Percentiles rank a stretch among this genome's conserved stretches.
These are phyloP conservation scores for Lochmaea crataegi DNA, from an alignment of 2,888 invertebrate genomes.

Conservation along the genomic window DNA sequence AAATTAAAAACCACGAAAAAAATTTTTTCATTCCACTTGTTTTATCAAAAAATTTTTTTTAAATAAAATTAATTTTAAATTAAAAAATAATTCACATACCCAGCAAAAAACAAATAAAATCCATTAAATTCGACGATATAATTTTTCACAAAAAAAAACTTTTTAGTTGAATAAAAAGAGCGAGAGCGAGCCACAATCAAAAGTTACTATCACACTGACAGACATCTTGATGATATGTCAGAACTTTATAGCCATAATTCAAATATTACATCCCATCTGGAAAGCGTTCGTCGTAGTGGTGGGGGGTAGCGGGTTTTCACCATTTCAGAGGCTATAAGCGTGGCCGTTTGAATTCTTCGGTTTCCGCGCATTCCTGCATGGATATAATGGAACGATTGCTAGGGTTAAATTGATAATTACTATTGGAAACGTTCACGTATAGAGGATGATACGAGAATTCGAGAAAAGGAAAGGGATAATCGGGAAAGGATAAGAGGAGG, in stretches of 20 bases:
- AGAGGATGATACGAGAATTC: conserved; percentile 3
- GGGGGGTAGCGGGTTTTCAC: conserved; percentile 41
- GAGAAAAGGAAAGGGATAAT: background rate
- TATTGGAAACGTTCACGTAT: conserved; percentile 35
- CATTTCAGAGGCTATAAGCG: conserved; percentile 25
- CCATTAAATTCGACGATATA: background rate
- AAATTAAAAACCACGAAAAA: too few species aligned
- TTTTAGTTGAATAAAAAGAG: background rate
- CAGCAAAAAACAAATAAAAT: conserved; percentile 3
- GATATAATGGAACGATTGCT: conserved; percentile 41
- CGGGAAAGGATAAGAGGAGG: background rate
- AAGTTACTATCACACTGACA: conserved; percentile 54
- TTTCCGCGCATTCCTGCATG: conserved; percentile 43
- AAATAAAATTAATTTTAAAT: too few species aligned
- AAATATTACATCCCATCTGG: conserved; percentile 53
- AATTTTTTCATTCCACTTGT: too few species aligned
- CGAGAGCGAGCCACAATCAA: conserved; percentile 45
- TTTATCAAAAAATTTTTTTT: too few species aligned
- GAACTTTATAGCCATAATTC: conserved; percentile 59
- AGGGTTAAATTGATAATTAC: conserved; percentile 46
- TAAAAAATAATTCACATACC: conserved; percentile 8
- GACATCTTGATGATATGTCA: conserved; percentile 58
- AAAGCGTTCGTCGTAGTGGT: conserved; percentile 38
- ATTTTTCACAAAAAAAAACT: background rate
- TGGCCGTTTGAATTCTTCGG: conserved; percentile 46